These are phyloP conservation scores for Rotaria sp. DNA, from an alignment of 2,888 invertebrate genomes.

Conservation along the genomic window DNA sequence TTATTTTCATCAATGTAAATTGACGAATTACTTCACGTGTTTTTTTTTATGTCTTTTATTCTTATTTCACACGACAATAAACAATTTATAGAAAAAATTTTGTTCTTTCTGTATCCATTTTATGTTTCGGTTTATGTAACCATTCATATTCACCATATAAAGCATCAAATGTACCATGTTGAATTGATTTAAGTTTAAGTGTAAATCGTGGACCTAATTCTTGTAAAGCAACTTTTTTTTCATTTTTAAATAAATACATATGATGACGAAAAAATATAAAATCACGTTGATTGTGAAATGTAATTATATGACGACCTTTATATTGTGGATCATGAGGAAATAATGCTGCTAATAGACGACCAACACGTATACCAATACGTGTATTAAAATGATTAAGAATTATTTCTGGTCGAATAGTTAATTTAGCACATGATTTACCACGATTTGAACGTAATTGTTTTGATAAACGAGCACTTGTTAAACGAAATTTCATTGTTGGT, in stretches of 20 bases:
- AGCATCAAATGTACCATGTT: slow-evolving; percentile 92
- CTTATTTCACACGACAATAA: not conserved
- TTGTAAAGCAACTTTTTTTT: slow-evolving; percentile 66
- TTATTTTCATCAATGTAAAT: no score
- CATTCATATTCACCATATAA: slow-evolving; percentile 94
- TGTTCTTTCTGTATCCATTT: slow-evolving; percentile 20
- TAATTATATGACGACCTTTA: slow-evolving; percentile 80
- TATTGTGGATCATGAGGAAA: slow-evolving; percentile 95
- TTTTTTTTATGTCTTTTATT: not conserved
- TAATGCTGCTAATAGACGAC: slow-evolving; percentile 79
- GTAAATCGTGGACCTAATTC: slow-evolving; percentile 98
- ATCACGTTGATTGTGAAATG: slow-evolving; percentile 97
- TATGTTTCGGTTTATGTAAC: slow-evolving; percentile 61
- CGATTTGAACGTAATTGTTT: not conserved
- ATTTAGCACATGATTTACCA: slow-evolving; percentile 63
- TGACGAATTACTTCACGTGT: no score
- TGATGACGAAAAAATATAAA: slow-evolving; percentile 97
- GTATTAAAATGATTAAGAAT: slow-evolving; percentile 92
- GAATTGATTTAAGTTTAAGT: slow-evolving; percentile 77
- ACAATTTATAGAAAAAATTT: slow-evolving; percentile 17
- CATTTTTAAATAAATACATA: slow-evolving; percentile 62
- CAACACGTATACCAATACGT: slow-evolving; percentile 77
- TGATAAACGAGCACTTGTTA: slow-evolving; percentile 76
- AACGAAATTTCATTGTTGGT: slow-evolving; percentile 87
- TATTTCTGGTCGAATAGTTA: slow-evolving; percentile 82